Evolutionary conservation across 2,888 invertebrate species (phyloP), one percentile per base, ranked within the genome.

Genomic region (Sylvicola cinctus): DNA sequence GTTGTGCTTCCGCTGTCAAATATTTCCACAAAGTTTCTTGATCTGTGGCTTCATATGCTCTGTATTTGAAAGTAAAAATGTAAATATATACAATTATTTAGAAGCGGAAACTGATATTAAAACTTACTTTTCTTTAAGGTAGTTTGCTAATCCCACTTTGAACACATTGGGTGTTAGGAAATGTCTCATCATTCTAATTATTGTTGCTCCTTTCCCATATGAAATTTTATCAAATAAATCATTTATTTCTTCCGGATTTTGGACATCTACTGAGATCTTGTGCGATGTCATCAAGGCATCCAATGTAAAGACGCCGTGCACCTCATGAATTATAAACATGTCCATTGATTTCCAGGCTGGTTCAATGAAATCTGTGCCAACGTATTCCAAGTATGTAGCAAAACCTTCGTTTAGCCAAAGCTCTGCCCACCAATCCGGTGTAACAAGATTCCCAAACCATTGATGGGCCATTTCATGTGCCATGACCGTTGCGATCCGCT

Each of bases 141-240:
- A 83, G 42, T 73, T 73, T 1, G 74, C 74, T 15, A 81, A 60
- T 1, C 80, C 81, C 6, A 63, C 61, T 37, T 73, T 71, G 51
- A 81, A 83, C 0, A 78, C 72, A 16, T 68, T 60, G 12, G 76
- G 74, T 0, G 85, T 83, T 1, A 90, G 62, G 46, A 87, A 81
- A 49, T 83, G 74, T 45, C 79, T 74, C 76, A 91, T 80, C 90
- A 91, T 91, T 11, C 88, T 67, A 23, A 91, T 79, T 8, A 91
- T 74, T 1, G 87, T 76, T 3, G 88, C 80, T 2, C 88, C 85
- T 68, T 91, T 91, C 33, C 74, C 77, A 49, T 91, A 90, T 0
- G 88, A 87, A 43, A 91, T 90, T 36, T 75, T 68, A 50, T 87
- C 85, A 46, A 87, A 85, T 32, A 84, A 81, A 47, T 90, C 84